phyloP scores from a whole-genome alignment of 2,888 invertebrate genomes.

The Sphinx pinastri region DNA sequence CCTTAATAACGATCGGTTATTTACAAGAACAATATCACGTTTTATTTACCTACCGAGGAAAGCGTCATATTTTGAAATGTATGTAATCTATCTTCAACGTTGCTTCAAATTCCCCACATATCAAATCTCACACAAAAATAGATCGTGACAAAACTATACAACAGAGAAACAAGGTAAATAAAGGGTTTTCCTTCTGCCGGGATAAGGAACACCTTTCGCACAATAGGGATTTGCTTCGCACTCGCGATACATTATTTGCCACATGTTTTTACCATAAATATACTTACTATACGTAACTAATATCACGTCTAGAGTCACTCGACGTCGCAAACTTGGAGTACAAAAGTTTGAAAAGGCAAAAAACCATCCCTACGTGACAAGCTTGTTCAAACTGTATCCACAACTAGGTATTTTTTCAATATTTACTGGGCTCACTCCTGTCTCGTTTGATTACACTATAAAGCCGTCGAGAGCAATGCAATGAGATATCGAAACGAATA shows the following conservation, averaged over 20 bases:
- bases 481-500: background rate
- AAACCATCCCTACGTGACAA: constrained; percentile 41
- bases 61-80: no score
- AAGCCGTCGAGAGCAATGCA: background rate
- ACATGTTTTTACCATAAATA: background rate
- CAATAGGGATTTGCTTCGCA: constrained; percentile 17
- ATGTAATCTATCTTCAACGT: background rate
- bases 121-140: constrained; percentile 4
- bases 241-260: background rate
- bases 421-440: background rate
- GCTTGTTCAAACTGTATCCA: constrained; percentile 27
- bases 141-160: constrained; percentile 4
- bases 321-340: constrained; percentile 40
- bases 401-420: constrained; percentile 24
- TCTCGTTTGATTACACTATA: constrained; percentile 9
- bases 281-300: background rate
- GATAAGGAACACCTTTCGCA: constrained; percentile 13
- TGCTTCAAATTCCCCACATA: background rate
- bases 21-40: no score
- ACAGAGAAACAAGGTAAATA: background rate
- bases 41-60: no score
- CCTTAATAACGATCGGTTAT: no score
- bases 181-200: constrained; percentile 1
- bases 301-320: constrained; percentile 30
- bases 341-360: constrained; percentile 43